Evolutionary conservation across 2,113 vertebrate genomes (phyloP), one percentile per base, ranked within the genome.

Genomic region (Dicrurus megarhynchus): DNA sequence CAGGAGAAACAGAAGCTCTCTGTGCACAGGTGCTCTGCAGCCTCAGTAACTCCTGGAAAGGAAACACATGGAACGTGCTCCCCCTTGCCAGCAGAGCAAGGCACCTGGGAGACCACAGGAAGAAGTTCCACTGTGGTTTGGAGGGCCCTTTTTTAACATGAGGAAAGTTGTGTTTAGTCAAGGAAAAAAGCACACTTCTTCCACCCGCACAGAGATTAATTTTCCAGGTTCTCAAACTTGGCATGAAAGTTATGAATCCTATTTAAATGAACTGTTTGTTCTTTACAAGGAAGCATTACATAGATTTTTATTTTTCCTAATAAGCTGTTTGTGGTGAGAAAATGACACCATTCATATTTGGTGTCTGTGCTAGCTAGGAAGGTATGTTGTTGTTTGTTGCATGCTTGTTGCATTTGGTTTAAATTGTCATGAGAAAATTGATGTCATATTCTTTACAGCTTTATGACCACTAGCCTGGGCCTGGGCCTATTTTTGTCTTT

Each of bases 41-140:
- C 20, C 8, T 4, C 35, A 12, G 4, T 7, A 16, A 21, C 14
- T 33, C 28, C 57, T 69, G 53, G 39, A 49, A 67, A 84, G 18
- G 26, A 15, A 56, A 24, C 7, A 10, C 32, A 9, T 0, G 0
- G 30, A 21, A 14, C 0, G 0, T 52, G 13, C 35, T 76, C 22
- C 49, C 1, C 0, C 22, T n/a, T 32, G 2, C 27, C 68, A 13
- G 17, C 26, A 9, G 0, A 0, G 15, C 2, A 35, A 24, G 13
- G 76, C 1, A 1, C 35, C 24, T 59, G 44, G 24, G 37, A 64
- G 19, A 65, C 5, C 5, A 39, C 8, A 18, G 30, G 15, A 46
- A 69, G 19, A 60, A 57, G 20, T 57, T 61, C 24, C 37, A 55
- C 15, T 2, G 2, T 28, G 33, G 16, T n/a, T 81, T 6, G 6